Base-by-base conservation (phyloP, 2,888 invertebrate species). In the Oithona nana region DNA sequence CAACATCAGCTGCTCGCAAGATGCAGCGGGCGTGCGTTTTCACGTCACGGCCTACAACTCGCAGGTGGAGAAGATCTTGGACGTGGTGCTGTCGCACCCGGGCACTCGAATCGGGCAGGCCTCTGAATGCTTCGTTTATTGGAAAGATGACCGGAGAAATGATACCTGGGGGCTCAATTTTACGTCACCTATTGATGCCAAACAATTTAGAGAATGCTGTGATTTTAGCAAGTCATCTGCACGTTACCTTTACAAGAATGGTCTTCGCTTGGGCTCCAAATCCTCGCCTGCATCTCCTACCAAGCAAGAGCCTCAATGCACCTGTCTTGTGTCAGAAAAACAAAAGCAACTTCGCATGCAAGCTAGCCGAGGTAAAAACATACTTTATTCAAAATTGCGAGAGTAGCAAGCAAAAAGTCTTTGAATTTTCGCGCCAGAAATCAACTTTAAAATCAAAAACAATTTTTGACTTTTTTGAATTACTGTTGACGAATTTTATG, bases 91-190 rank as follows among this genome's bases (percentile, higher is more conserved):
- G 73, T 83, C 89, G 64, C 94, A 95, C 75, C 94, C 95, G 74
- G 94, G 94, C 13, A 95, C 94, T 62, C 82, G 93, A 69, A 88
- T 97, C 72, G 93, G 93, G 26, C 94, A 94, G 76, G 94, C 94
- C 51, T 94, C 94, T 49, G 95, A 95, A 79, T 94, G 95, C 76
- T 97, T 97, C 76, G 89, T 95, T 64, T 95, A 95, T 75, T 95
- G 95, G 95, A 90, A 92, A 74, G 95, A 95, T 76, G 86, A 90
- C 16, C 87, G 88, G 84, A 89, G 88, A 70, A 88, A 88, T 75
- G 92, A 92, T 75, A 95, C 95, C 52, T 97, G 95, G 95, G 95
- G 95, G 65, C 81, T 95, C 67, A 97, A 95, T 76, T 97, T 97
- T 73, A 94, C 94, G 62, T 93, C 93, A 64, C 88, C 94, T 66